Evolutionary conservation across 2,797 vertebrate genomes (phyloP), one percentile per base, ranked within the genome.

Genomic region (Pseudochirops cupreus): DNA sequence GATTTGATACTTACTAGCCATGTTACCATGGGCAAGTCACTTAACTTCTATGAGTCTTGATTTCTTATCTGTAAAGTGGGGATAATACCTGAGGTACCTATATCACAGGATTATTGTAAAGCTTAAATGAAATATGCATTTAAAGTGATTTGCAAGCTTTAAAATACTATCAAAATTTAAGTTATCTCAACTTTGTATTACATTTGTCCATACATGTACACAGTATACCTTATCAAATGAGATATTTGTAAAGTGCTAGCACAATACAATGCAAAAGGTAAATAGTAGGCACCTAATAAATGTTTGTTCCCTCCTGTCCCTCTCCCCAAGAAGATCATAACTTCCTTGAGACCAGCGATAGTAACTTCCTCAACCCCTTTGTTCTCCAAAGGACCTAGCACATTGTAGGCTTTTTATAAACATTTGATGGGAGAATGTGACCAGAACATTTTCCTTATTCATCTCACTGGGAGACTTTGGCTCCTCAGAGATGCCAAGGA

Each of bases 401-500:
- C 21, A 82, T 46, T 24, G 21, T 82, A 82, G 39, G 39, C 21
- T 82, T 46, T 82, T 82, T 82, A 46, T 46, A 82, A 46, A 11
- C 12, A 5, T 82, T 12, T 82, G 74, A 26, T 46, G 21, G 24
- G 11, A 26, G 21, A 82, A 82, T 46, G 21, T 46, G n/a, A 82
- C 74, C 24, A 46, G 21, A 46, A 82, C 21, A 46, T 82, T 46
- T 82, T 82, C 39, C 6, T 46, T 82, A 46, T 82, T 82, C 74
- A 11, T 62, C 26, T 31, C 6, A 2, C 56, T 1, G 26, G 31
- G 21, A 53, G 53, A 4, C 0, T 31, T 93, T 52, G 28, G 94
- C 92, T 94, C 62, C 92, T 95, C 89, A 53, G 91, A 56, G 91
- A 92, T 55, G 57, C 56, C 92, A 82, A 91, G 9, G 91, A 93